Evolutionary conservation across 2,797 vertebrate genomes (phyloP).

Genomic region (Babyrousa celebensis): DNA sequence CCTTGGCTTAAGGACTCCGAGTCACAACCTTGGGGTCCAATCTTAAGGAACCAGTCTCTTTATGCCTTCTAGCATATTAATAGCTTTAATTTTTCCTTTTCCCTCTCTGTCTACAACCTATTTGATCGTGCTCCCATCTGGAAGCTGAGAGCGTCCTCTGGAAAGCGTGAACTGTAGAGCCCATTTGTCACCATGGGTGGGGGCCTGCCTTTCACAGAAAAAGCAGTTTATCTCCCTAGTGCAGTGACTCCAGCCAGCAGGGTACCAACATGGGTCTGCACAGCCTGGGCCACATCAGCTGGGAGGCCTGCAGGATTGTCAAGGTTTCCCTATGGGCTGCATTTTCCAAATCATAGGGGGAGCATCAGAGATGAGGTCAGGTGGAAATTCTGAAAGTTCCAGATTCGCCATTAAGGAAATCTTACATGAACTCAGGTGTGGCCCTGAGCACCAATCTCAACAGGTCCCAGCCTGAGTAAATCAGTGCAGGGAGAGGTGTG

Average conservation of each 20-base stretch:
- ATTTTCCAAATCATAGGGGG: slow-evolving; percentile 45
- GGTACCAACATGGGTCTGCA: neutral
- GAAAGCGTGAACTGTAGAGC: slow-evolving; percentile 39
- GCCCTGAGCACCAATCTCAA: too few species aligned
- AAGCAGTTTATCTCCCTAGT: slow-evolving; percentile 68
- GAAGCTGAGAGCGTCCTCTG: slow-evolving; percentile 65
- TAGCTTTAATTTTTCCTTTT: slow-evolving; percentile 81
- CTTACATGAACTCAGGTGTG: neutral
- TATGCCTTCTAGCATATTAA: slow-evolving; percentile 78
- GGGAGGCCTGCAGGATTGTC: slow-evolving; percentile 11
- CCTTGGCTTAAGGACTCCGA: neutral
- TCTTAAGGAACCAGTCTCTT: slow-evolving; percentile 51
- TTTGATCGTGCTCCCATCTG: slow-evolving; percentile 70
- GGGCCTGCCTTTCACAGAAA: slow-evolving; percentile 40
- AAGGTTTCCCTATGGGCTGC: neutral
- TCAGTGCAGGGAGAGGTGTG: neutral
- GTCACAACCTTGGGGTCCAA: neutral
- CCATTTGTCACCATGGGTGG: slow-evolving; percentile 75
- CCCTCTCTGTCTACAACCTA: slow-evolving; percentile 40
- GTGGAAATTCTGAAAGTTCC: neutral
- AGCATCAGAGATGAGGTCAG: neutral
- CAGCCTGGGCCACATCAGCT: neutral
- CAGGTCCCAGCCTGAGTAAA: neutral
- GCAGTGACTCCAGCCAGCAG: slow-evolving; percentile 43
- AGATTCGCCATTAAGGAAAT: neutral